Conservation (phyloP, 2,888 invertebrate species). For the Malthinus seriepunctatus region DNA sequence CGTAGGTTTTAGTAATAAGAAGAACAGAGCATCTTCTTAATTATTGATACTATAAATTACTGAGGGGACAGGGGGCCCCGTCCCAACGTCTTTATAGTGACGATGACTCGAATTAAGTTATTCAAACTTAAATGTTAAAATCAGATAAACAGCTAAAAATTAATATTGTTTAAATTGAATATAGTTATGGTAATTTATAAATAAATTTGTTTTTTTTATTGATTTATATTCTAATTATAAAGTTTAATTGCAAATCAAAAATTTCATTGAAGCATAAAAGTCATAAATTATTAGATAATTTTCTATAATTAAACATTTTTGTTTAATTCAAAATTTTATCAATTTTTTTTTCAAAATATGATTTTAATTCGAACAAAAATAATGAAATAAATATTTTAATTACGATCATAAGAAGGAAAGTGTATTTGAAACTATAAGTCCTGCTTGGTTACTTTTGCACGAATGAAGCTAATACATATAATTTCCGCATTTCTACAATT, state of each 20-base stretch:
- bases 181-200: constrained; percentile 7
- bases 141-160: not conserved
- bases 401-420: not conserved
- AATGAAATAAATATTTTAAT: not conserved
- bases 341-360: not conserved
- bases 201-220: constrained; percentile 8
- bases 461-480: not conserved
- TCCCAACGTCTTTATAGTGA: too few relatives aligned
- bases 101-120: too few relatives aligned
- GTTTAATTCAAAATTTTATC: too few relatives aligned
- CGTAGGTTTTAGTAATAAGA: too few relatives aligned
- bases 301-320: not conserved
- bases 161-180: constrained; percentile 5
- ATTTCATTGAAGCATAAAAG: not conserved
- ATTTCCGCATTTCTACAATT: constrained; percentile 5
- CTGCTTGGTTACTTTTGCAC: constrained; percentile 5
- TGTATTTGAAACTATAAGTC: not conserved
- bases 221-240: constrained; percentile 6
- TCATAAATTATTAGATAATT: constrained; percentile 1
- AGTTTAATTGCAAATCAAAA: constrained; percentile 5
- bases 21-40: too few relatives aligned
- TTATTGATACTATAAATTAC: too few relatives aligned
- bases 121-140: not conserved
- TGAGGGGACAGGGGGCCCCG: too few relatives aligned
- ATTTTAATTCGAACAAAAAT: not conserved